Percentiles rank a stretch among this genome's conserved stretches.
These are phyloP conservation scores for Aythya baeri DNA, from an alignment of 2,113 vertebrate species.

Conservation along the genomic window DNA sequence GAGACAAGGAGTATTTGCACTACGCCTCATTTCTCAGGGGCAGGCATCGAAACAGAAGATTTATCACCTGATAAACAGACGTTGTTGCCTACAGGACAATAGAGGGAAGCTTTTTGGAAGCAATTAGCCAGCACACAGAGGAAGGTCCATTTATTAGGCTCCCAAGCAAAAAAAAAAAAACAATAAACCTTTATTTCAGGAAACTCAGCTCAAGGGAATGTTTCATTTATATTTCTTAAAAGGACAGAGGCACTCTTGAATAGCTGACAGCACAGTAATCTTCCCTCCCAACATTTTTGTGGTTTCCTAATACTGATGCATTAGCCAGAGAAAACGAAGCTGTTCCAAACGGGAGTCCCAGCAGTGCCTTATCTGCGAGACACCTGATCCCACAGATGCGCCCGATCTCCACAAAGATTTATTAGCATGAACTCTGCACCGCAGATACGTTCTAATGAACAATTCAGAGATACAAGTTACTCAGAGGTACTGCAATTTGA, in stretches of 20 bases:
- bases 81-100: slow-evolving; percentile 68
- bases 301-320: not conserved
- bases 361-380: not conserved
- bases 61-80: slow-evolving; percentile 66
- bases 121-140: slow-evolving; percentile 39
- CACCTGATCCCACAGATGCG: not conserved
- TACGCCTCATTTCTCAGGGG: slow-evolving; percentile 20
- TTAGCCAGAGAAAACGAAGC: not conserved
- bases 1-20: not conserved
- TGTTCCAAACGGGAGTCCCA: not conserved
- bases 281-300: not conserved
- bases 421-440: not conserved
- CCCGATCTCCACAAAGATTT: not conserved
- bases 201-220: slow-evolving; percentile 33
- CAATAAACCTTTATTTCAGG: not conserved
- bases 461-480: not conserved
- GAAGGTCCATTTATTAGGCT: slow-evolving; percentile 15
- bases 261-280: not conserved
- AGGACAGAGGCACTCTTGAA: not conserved
- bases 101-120: slow-evolving; percentile 39
- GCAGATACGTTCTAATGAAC: not conserved
- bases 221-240: not conserved
- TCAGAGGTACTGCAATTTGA: not conserved
- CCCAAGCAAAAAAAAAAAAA: not conserved
- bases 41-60: not conserved